A percentile compares a stretch with the other conserved stretches of the same genome.
These are phyloP conservation scores for Lepus europaeus DNA, from an alignment of 2,113 vertebrate genomes.

Conservation along the genomic window DNA sequence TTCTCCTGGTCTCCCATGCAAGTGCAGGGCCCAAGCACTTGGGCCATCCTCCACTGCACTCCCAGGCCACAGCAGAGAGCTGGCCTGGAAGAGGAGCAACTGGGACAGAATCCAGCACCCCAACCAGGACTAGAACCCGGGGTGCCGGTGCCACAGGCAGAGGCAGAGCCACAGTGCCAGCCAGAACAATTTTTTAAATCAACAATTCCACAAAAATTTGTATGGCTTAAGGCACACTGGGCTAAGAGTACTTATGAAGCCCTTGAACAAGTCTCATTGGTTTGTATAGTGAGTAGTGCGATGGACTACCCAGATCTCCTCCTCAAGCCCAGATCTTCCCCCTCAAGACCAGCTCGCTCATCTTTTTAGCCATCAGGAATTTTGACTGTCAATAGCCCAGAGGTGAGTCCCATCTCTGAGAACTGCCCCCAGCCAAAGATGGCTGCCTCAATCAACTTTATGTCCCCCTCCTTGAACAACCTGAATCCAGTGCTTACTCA, in stretches of 20 bases:
- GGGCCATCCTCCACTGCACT: no score
- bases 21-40: no score
- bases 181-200: neutral
- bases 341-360: neutral
- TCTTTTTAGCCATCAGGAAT: neutral
- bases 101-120: no score
- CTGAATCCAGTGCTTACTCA: neutral
- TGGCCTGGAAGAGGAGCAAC: no score
- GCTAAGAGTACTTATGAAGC: neutral
- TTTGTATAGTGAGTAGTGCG: neutral
- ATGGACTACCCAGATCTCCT: neutral
- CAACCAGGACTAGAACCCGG: no score
- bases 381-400: neutral
- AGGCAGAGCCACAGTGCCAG: no score
- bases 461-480: neutral
- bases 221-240: neutral
- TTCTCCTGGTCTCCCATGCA: no score
- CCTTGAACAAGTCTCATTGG: neutral
- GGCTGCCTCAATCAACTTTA: neutral
- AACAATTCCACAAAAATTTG: neutral
- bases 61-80: no score
- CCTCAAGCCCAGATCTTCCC: no score
- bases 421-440: neutral
- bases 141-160: no score
- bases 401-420: neutral